These are phyloP conservation scores for Anastrepha obliqua DNA, from an alignment of 1,140 invertebrate species.

Conservation along the genomic window DNA sequence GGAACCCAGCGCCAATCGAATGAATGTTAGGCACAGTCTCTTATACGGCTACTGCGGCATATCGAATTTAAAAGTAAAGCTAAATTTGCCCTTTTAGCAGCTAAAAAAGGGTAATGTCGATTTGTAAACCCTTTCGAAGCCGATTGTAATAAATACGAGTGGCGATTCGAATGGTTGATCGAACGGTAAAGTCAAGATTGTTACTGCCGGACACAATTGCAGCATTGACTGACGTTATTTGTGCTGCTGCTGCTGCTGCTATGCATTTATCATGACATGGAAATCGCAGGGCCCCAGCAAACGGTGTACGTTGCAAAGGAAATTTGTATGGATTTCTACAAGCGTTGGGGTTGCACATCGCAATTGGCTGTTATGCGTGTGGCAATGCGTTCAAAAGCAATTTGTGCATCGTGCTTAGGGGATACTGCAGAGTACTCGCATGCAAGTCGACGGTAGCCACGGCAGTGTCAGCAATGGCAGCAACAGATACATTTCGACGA, in stretches of 20 bases:
- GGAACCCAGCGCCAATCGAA: no score
- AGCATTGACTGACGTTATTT: no score
- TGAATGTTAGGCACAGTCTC: no score
- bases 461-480: background rate
- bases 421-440: background rate
- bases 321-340: background rate
- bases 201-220: no score
- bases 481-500: slow-evolving; percentile 13
- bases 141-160: no score
- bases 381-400: background rate
- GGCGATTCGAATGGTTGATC: no score
- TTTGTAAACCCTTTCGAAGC: no score
- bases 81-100: no score
- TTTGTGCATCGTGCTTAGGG: background rate
- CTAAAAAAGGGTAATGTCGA: no score
- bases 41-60: no score
- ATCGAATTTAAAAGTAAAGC: no score
- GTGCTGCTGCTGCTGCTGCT: background rate
- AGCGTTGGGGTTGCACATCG: background rate
- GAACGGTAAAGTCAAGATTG: no score
- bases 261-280: background rate
- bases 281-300: background rate
- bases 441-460: background rate
- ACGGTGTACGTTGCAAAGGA: background rate
- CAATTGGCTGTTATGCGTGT: background rate